phyloP scores from a whole-genome alignment of 2,113 vertebrate species.

The Brachyhypopomus occidentalis region DNA sequence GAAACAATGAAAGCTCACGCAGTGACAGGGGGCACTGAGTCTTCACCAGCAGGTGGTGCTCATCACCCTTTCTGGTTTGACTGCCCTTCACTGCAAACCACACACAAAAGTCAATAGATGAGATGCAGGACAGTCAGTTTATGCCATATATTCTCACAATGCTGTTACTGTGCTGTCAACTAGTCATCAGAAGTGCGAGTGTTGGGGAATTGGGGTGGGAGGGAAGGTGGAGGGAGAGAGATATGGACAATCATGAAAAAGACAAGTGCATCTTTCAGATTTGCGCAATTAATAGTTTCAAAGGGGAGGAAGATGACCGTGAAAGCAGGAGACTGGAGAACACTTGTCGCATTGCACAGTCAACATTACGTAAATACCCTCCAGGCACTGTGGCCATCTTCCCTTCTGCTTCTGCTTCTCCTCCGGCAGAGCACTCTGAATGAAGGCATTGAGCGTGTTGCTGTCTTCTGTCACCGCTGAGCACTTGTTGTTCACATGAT shows the following conservation, averaged over 20 bases:
- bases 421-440: constrained; percentile 42
- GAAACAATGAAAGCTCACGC: neutral
- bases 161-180: constrained; percentile 50
- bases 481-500: constrained; percentile 44
- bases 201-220: neutral
- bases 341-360: constrained; percentile 63
- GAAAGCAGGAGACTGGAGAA: constrained; percentile 49
- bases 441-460: constrained; percentile 55
- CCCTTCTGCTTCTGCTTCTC: constrained; percentile 36
- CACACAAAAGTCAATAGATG: constrained; percentile 23
- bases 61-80: constrained; percentile 27
- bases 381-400: constrained; percentile 52
- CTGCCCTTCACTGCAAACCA: neutral
- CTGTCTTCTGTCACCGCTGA: constrained; percentile 48
- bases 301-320: constrained; percentile 46
- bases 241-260: constrained; percentile 32
- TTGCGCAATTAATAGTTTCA: constrained; percentile 50
- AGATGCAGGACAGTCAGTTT: constrained; percentile 32
- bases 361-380: constrained; percentile 66
- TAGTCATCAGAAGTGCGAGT: constrained; percentile 23
- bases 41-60: constrained; percentile 49
- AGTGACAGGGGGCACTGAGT: neutral
- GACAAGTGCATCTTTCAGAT: constrained; percentile 50
- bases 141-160: constrained; percentile 51
- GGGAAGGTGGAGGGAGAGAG: neutral